Conservation (phyloP, 2,113 vertebrate species). For the Rana temporaria region DNA sequence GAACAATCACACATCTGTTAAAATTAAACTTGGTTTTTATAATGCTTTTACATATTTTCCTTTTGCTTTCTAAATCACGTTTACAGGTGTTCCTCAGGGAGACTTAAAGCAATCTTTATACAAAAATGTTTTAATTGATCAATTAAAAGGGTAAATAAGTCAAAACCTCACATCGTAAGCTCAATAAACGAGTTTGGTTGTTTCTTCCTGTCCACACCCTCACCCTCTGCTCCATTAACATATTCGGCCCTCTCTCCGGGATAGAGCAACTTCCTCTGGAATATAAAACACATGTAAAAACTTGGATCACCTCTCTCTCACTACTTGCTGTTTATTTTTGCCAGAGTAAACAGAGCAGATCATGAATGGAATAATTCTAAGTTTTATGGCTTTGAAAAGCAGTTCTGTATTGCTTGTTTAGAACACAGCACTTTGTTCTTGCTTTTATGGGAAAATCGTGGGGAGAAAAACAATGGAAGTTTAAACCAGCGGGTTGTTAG, state of each 20-base stretch:
- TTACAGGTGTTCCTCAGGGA: not conserved
- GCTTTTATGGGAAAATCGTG: too few species aligned
- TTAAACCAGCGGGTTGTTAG: not conserved
- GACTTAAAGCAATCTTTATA: not conserved
- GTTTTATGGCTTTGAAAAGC: not conserved
- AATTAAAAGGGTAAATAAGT: constrained; percentile 9
- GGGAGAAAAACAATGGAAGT: too few species aligned
- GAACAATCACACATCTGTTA: not conserved
- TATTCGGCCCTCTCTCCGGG: constrained; percentile 27
- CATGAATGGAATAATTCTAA: constrained; percentile 13
- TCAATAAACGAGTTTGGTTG: not conserved
- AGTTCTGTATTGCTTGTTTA: not conserved
- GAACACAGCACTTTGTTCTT: not conserved
- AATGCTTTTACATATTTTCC: not conserved
- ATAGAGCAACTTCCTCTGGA: constrained; percentile 33
- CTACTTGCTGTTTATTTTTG: constrained; percentile 34
- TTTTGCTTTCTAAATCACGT: not conserved
- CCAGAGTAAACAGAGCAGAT: constrained; percentile 17
- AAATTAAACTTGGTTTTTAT: not conserved
- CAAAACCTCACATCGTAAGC: constrained; percentile 28
- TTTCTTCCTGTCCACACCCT: constrained; percentile 45
- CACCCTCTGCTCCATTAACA: constrained; percentile 19
- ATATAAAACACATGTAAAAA: constrained; percentile 50
- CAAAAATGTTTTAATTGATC: not conserved
- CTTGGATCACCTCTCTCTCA: constrained; percentile 20